Conservation (phyloP, 2,888 invertebrate species). For the Caradrina clavipalpis region DNA sequence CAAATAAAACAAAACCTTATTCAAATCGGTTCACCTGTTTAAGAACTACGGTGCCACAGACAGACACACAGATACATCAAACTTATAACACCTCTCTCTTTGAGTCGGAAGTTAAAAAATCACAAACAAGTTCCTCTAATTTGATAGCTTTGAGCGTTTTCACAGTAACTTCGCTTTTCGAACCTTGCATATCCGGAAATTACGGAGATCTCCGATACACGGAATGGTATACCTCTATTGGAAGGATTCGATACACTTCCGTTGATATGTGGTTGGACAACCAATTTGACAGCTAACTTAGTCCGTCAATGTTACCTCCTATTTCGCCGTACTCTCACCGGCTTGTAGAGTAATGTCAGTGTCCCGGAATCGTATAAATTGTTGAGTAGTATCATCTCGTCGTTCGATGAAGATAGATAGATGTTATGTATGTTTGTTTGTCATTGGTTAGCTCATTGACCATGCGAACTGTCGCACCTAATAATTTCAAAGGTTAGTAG, state of each 20-base stretch:
- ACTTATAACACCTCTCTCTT: too few relatives aligned
- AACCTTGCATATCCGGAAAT: constrained; percentile 17
- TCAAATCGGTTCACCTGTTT: too few relatives aligned
- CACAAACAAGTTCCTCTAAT: too few relatives aligned
- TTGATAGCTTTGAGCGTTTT: neutral
- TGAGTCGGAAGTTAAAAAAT: too few relatives aligned
- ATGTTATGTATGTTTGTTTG: too few relatives aligned
- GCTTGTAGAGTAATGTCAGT: neutral
- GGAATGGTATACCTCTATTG: neutral
- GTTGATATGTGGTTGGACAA: constrained; percentile 22
- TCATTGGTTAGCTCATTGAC: too few relatives aligned
- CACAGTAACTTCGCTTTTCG: constrained; percentile 1
- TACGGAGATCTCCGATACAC: neutral
- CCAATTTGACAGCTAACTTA: neutral
- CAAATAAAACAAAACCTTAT: too few relatives aligned
- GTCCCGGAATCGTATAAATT: constrained; percentile 17
- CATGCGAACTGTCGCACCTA: too few relatives aligned
- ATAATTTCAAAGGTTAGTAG: too few relatives aligned
- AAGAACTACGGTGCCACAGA: too few relatives aligned
- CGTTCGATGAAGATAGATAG: neutral
- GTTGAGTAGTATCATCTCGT: neutral
- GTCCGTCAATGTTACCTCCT: neutral
- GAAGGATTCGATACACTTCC: constrained; percentile 23
- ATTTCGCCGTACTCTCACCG: neutral
- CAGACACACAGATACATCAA: too few relatives aligned